Percentiles rank a stretch among this genome's conserved stretches.
Conservation (phyloP, 92 coral and sea anemone genomes). For the Heteractis magnifica region DNA sequence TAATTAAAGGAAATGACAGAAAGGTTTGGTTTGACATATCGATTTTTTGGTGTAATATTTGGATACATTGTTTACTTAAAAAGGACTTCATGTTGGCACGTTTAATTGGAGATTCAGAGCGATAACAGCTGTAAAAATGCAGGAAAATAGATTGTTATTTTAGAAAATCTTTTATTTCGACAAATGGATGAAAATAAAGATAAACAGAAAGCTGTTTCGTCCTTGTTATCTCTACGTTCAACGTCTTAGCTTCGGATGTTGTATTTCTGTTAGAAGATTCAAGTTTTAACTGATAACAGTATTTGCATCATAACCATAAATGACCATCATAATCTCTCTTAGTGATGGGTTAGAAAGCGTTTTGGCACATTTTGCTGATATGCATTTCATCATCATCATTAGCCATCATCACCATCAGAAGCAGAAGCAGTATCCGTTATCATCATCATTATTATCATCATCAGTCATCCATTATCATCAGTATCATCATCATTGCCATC, state of each 20-base stretch:
- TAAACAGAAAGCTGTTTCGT: too few relatives aligned
- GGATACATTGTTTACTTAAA: background rate
- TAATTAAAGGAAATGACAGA: background rate
- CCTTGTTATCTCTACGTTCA: background rate
- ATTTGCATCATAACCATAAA: background rate
- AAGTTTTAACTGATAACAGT: background rate
- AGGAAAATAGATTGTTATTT: background rate
- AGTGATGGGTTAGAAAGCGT: too few relatives aligned
- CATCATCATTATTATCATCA: conserved; percentile 9
- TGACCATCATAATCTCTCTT: too few relatives aligned
- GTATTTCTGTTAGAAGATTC: background rate
- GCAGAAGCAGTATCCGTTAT: background rate
- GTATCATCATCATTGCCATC: background rate
- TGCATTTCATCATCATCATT: background rate
- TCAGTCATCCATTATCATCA: background rate
- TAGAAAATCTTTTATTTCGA: too few relatives aligned
- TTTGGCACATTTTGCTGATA: too few relatives aligned
- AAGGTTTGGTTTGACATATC: background rate
- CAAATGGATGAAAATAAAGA: too few relatives aligned
- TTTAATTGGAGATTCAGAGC: background rate
- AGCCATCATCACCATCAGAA: background rate
- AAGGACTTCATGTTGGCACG: background rate
- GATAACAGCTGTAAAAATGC: background rate
- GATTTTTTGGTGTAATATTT: background rate
- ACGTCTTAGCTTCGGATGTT: background rate